Base-by-base conservation (phyloP, 2,113 vertebrate species). In the Cisticola juncidis region DNA sequence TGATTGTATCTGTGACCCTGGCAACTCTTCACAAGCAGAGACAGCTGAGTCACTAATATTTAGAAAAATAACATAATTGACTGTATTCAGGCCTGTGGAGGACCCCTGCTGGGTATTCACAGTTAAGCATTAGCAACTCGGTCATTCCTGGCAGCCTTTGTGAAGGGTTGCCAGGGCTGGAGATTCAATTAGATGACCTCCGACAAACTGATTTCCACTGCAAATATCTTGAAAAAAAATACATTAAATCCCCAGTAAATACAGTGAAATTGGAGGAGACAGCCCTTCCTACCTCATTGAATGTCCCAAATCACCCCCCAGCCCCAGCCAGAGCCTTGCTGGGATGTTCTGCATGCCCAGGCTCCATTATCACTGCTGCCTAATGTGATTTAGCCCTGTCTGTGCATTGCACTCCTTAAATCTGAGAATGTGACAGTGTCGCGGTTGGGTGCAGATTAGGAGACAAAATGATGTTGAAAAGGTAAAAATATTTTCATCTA, bases 11-110 rank as follows among this genome's bases (percentile, higher is more conserved):
- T 86, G 93, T 97, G 97, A 97, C 94, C 94, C 92, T 96, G 96
- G 92, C 97, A 97, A 95, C 85, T 88, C 81, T 97, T 97, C 95
- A 97, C 96, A 97, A 97, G 96, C 92, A 95, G 89, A 97, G 95
- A 97, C 94, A 97, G 94, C 93, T 97, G 97, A 98, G 96, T 97
- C 97, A 96, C 96, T 97, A 97, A 97, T 97, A 97, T 98, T 98
- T 97, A 96, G 95, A 98, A 97, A 97, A 98, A 97, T 95, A 97
- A 97, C 90, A 97, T 97, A 98, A 92, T 88, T 95, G 92, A 95
- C 94, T 97, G 94, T 93, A 97, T 98, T 98, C 96, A 97, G 94
- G 90, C 95, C 65, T 87, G 91, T 3, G 31, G 90, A 97, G 86
- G 84, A 97, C 42, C 72, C 95, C 96, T 71, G 88, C 96, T 96